phyloP scores from a whole-genome alignment of 2,888 invertebrate genomes.

The Pseudanteris insignis region DNA sequence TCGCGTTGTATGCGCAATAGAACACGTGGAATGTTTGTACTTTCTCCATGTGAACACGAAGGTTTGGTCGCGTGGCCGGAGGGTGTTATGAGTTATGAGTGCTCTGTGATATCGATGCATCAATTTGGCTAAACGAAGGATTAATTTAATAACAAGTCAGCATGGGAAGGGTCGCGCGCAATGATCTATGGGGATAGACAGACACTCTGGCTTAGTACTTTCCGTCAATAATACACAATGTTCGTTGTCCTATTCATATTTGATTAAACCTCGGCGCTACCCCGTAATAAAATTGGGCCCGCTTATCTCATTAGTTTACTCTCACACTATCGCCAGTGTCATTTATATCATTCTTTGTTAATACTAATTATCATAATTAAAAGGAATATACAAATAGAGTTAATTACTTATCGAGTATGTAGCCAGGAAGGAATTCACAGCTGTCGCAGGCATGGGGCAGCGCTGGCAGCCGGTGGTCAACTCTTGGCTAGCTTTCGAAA shows the following conservation, averaged over 20 bases:
- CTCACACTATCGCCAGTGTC: no score
- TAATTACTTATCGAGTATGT: no score
- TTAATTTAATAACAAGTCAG: constrained; percentile 67
- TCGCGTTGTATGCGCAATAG: constrained; percentile 20
- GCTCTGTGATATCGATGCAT: constrained; percentile 67
- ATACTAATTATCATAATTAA: no score
- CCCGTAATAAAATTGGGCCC: neutral
- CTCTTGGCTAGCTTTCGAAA: no score
- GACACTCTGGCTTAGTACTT: constrained; percentile 23
- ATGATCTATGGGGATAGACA: constrained; percentile 42
- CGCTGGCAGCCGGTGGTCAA: no score
- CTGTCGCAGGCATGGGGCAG: no score
- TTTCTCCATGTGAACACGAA: constrained; percentile 30
- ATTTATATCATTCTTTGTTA: no score
- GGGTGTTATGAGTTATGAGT: constrained; percentile 64
- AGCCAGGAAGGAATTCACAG: no score
- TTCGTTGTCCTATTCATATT: constrained; percentile 16
- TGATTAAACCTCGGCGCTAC: constrained; percentile 22
- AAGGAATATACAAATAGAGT: no score
- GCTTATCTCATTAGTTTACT: no score
- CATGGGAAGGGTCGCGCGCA: constrained; percentile 50
- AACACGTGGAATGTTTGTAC: constrained; percentile 23
- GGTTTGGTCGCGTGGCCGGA: constrained; percentile 44
- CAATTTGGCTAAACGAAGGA: constrained; percentile 68
- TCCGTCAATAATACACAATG: constrained; percentile 22